Percentiles rank a stretch among this genome's conserved stretches.
phyloP scores from a whole-genome alignment of 2,797 vertebrate genomes.

The Takifugu ocellatus region DNA sequence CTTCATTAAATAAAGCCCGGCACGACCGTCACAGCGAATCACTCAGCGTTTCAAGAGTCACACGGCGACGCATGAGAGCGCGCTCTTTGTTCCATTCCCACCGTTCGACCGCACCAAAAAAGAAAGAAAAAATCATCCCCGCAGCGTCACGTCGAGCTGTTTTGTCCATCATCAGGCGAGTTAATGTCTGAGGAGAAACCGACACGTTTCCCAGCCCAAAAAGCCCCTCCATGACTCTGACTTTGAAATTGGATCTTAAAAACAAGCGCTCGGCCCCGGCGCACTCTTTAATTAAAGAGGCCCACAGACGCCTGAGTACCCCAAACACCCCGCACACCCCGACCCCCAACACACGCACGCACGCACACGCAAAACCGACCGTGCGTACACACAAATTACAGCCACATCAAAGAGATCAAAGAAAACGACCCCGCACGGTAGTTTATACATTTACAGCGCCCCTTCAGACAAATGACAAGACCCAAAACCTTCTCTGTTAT shows the following conservation, averaged over 20 bases:
- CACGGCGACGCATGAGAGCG: slow-evolving; percentile 22
- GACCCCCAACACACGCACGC: slow-evolving; percentile 8
- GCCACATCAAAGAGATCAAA: slow-evolving; percentile 58
- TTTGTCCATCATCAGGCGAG: slow-evolving; percentile 28
- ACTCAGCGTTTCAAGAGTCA: slow-evolving; percentile 35
- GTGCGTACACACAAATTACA: slow-evolving; percentile 37
- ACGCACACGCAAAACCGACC: slow-evolving; percentile 23
- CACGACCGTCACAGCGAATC: slow-evolving; percentile 38
- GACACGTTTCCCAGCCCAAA: slow-evolving; percentile 59
- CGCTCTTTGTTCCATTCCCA: slow-evolving; percentile 41
- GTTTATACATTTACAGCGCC: slow-evolving; percentile 54
- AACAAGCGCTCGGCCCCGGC: slow-evolving; percentile 66
- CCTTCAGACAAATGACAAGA: slow-evolving; percentile 39
- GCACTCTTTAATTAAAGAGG: slow-evolving; percentile 72
- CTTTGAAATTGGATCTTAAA: slow-evolving; percentile 75
- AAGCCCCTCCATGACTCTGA: slow-evolving; percentile 63
- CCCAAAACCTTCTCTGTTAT: slow-evolving; percentile 35
- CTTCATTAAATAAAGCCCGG: slow-evolving; percentile 41
- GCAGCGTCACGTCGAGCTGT: slow-evolving; percentile 18
- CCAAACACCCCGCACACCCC: neutral
- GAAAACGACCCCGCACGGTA: slow-evolving; percentile 43
- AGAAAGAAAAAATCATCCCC: slow-evolving; percentile 1
- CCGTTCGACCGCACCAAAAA: slow-evolving; percentile 1
- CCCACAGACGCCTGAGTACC: slow-evolving; percentile 57
- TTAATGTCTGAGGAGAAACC: slow-evolving; percentile 54